Evolutionary conservation across 2,113 vertebrate species (phyloP).

Genomic region (Vireo altiloquus): DNA sequence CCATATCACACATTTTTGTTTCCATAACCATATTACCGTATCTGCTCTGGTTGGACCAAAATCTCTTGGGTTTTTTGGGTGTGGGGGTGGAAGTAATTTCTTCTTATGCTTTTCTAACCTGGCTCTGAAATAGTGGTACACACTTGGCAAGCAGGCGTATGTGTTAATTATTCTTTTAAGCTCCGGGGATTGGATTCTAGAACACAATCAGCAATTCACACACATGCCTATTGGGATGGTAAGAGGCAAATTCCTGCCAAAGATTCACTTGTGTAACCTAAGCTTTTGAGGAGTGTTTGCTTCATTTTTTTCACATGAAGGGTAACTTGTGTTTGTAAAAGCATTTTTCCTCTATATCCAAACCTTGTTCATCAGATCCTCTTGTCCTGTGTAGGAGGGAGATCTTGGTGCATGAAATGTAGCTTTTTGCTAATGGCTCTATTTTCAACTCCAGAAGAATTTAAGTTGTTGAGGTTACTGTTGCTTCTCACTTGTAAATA

Average conservation of each 20-base stretch:
- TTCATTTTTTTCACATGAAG: background rate
- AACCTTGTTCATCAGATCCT: background rate
- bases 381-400: background rate
- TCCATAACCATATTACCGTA: background rate
- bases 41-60: background rate
- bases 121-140: background rate
- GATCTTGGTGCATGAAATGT: background rate
- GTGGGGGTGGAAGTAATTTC: background rate
- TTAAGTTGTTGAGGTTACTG: background rate
- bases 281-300: background rate
- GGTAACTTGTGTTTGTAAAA: background rate
- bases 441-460: background rate
- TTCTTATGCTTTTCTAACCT: background rate
- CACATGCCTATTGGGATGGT: background rate
- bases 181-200: background rate
- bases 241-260: background rate
- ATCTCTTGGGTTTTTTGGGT: background rate
- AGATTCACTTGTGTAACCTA: background rate
- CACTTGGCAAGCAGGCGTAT: accelerated
- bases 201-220: background rate
- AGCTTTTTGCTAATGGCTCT: background rate
- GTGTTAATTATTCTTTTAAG: background rate
- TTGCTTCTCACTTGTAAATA: background rate
- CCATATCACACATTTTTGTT: background rate
- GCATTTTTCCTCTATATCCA: background rate